Base-by-base conservation (phyloP, 2,113 vertebrate genomes). In the Rhinoderma darwinii region DNA sequence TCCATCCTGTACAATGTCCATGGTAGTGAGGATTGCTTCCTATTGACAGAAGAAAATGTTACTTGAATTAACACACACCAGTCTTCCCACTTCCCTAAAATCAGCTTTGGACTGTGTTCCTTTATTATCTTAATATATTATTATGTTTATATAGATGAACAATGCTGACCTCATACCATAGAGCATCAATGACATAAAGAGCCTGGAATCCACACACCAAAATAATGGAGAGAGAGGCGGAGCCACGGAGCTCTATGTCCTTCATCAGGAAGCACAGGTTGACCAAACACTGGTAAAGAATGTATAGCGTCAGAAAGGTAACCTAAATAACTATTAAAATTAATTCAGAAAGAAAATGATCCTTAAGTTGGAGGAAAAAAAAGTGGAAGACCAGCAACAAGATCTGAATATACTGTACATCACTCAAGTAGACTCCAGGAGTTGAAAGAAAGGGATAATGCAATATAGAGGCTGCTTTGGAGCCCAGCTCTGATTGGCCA, bases 1-100 rank as follows among this genome's bases (percentile, higher is more conserved):
- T 1, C 97, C 97, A 0, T 98, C 96, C 0, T 96, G 96, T 7
- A 94, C 94, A 18, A 98, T 97, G 90, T 98, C 97, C 96, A 98
- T 97, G 63, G 97, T 96, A 32, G 96, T 96, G 41, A 98, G 93
- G 54, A 98, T 86, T 0, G 95, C 95, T 88, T 97, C 97, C 97
- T 97, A 92, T 81, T 68, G 56, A 82, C 75, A 51, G 54, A 79
- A 2, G 10, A 84, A 59, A 41, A 72, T 7, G 1, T 66, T 14
- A 32, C 18, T 14, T 32, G 27, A 3, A 15, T 66, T 14, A 30
- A 66, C 27, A 66, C 35, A 37, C 66, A 70, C 4, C 32, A 2
- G 3, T 22, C 9, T 20, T 54, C 50, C 50, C 18, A 54, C 18
- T 54, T 54, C 20, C 17, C 50, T 15, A 6, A 35, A 35, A 32